These are phyloP conservation scores for Poeciliopsis prolifica DNA, from an alignment of 2,113 vertebrate genomes.

Conservation along the genomic window DNA sequence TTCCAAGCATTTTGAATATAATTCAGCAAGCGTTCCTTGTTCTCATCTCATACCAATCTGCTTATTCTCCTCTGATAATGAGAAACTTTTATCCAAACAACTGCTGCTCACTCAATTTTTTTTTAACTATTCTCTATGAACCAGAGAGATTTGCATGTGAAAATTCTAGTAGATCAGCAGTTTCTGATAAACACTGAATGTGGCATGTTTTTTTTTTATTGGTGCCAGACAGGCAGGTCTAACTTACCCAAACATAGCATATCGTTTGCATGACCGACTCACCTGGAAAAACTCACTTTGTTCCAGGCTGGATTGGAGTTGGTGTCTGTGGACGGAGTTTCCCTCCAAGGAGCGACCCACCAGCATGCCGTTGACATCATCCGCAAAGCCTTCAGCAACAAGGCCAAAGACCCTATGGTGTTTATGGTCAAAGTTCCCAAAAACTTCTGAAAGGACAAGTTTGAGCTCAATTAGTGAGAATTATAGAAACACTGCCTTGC, in stretches of 20 bases:
- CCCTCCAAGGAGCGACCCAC: slow-evolving; percentile 89
- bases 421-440: slow-evolving; percentile 89
- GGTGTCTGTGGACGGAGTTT: slow-evolving; percentile 89
- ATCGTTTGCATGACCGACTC: too few relatives aligned
- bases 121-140: background rate
- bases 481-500: background rate
- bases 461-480: background rate
- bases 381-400: slow-evolving; percentile 93
- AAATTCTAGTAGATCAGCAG: too few relatives aligned
- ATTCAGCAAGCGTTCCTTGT: too few relatives aligned
- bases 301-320: slow-evolving; percentile 81
- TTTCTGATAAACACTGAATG: too few relatives aligned
- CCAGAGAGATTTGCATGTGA: background rate
- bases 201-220: too few relatives aligned
- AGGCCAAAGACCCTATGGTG: slow-evolving; percentile 92
- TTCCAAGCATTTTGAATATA: too few relatives aligned
- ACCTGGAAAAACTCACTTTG: background rate
- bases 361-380: slow-evolving; percentile 92
- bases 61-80: background rate
- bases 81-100: background rate
- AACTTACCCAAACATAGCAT: too few relatives aligned
- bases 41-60: too few relatives aligned
- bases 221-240: too few relatives aligned
- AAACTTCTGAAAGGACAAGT: slow-evolving; percentile 23
- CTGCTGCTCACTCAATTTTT: background rate